Base-by-base conservation (phyloP, 1,140 invertebrate genomes). In the Asbolus verrucosus region DNA sequence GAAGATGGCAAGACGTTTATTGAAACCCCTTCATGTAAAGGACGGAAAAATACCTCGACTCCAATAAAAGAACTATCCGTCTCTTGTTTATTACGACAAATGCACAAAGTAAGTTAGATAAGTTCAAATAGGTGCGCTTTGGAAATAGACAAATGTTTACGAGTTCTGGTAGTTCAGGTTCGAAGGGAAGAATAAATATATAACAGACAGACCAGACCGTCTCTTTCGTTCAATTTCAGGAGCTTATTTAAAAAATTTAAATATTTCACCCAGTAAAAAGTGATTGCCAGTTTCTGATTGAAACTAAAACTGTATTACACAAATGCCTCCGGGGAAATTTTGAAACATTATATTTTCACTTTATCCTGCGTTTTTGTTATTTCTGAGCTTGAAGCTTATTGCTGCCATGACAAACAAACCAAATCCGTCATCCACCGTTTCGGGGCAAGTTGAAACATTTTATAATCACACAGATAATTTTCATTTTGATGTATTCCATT, bases 251-350 rank as follows among this genome's bases (percentile, higher is more conserved):
- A 27, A 38, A 38, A 38, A 38, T 38, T 38, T 38, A 38, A 4
- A 27, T 27, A 38, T 38, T 38, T 38, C 6, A 38, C 6, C 2
- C 6, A 13, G 11, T 11, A 4, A 38, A 11, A 11, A 38, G n/a
- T 38, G 33, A 38, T 38, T 38, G 33, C 4, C 33, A 38, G 33
- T 11, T 38, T 38, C 2, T n/a, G 33, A 38, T 38, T 38, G 33
- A 38, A 38, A 38, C 33, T 38, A 38, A 38, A 38, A 38, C 33
- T 38, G 33, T 38, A n/a, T 38, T 13, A 11, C 33, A 38, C n/a
- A 11, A 6, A 11, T 5, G n/a, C n/a, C 33, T 38, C 33, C 2
- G 2, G 33, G 33, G 33, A 38, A 38, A 38, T 38, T 38, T 38
- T n/a, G 4, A 38, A 38, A 38, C 11, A 38, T 38, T 38, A 38